Evolutionary conservation across 2,888 invertebrate species (phyloP).

Genomic region (Apotomis turbidana): DNA sequence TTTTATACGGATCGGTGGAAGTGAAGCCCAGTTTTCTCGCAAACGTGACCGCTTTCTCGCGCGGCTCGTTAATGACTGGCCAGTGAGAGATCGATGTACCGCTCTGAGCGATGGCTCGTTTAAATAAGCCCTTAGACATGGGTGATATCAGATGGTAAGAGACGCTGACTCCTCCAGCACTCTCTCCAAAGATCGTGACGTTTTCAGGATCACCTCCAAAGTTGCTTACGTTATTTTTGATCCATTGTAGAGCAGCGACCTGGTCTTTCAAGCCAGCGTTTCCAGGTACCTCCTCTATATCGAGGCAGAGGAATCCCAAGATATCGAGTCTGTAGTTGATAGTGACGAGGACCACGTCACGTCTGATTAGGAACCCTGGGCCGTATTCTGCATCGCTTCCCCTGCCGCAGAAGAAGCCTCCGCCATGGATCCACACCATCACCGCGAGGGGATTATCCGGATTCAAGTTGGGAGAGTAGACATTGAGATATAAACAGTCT

Average conservation of each 20-base stretch:
- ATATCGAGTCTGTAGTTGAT: constrained; percentile 48
- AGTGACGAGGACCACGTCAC: constrained; percentile 45
- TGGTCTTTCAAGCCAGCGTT: constrained; percentile 51
- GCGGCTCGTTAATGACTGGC: constrained; percentile 75
- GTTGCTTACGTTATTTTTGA: constrained; percentile 46
- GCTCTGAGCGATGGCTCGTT: constrained; percentile 85
- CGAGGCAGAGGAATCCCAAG: constrained; percentile 47
- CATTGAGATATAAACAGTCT: constrained; percentile 49
- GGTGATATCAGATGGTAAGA: constrained; percentile 47
- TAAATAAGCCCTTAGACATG: constrained; percentile 47
- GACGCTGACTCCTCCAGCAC: constrained; percentile 46
- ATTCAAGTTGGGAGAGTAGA: constrained; percentile 45
- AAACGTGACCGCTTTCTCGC: constrained; percentile 64
- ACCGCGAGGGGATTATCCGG: constrained; percentile 35
- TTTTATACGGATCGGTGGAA: constrained; percentile 9
- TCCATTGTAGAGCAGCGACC: constrained; percentile 47
- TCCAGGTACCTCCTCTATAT: constrained; percentile 47
- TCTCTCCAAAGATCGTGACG: constrained; percentile 50
- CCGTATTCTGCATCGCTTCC: constrained; percentile 44
- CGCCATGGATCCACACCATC: constrained; percentile 45
- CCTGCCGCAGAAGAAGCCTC: constrained; percentile 45
- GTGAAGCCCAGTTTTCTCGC: constrained; percentile 54
- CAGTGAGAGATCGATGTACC: constrained; percentile 85
- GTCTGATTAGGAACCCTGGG: constrained; percentile 46
- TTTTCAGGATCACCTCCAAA: constrained; percentile 49